Conservation (phyloP, 1,140 invertebrate species). For the Ptiloglossa arizonensis region DNA sequence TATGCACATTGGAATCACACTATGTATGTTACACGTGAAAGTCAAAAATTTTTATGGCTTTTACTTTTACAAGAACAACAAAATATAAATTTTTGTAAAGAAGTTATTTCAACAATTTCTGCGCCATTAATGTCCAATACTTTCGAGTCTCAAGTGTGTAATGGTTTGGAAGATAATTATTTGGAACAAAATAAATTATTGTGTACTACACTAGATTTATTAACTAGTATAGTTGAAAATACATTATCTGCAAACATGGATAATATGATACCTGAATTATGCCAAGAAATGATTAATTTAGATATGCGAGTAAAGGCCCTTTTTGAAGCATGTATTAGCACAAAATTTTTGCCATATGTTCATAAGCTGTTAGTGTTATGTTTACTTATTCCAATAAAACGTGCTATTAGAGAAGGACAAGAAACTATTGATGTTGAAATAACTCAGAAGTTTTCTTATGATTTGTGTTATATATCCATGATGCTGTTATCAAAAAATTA, state of each 20-base stretch:
- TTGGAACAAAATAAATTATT: conserved; percentile 81
- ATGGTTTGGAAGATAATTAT: conserved; percentile 80
- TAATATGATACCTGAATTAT: conserved; percentile 73
- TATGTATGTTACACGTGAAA: conserved; percentile 84
- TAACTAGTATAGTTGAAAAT: conserved; percentile 78
- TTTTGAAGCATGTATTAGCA: conserved; percentile 78
- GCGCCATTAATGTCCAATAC: conserved; percentile 80
- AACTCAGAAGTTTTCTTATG: conserved; percentile 67
- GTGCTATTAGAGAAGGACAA: conserved; percentile 60
- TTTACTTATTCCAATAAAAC: conserved; percentile 74
- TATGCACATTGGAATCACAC: conserved; percentile 84
- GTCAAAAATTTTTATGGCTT: conserved; percentile 82
- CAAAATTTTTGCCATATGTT: conserved; percentile 73
- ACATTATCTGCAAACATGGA: conserved; percentile 72
- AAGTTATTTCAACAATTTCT: conserved; percentile 80
- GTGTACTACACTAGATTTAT: conserved; percentile 81
- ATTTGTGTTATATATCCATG: conserved; percentile 71
- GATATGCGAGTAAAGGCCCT: conserved; percentile 74
- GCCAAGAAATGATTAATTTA: conserved; percentile 70
- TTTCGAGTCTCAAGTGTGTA: conserved; percentile 67
- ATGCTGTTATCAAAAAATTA: conserved; percentile 75
- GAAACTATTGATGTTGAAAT: conserved; percentile 57
- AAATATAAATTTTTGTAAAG: conserved; percentile 79
- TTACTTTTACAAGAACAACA: conserved; percentile 81
- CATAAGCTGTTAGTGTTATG: conserved; percentile 73